Percentiles rank a stretch among this genome's conserved stretches.
phyloP scores from a whole-genome alignment of 2,888 invertebrate genomes.

The Himalopsyche tibetana region DNA sequence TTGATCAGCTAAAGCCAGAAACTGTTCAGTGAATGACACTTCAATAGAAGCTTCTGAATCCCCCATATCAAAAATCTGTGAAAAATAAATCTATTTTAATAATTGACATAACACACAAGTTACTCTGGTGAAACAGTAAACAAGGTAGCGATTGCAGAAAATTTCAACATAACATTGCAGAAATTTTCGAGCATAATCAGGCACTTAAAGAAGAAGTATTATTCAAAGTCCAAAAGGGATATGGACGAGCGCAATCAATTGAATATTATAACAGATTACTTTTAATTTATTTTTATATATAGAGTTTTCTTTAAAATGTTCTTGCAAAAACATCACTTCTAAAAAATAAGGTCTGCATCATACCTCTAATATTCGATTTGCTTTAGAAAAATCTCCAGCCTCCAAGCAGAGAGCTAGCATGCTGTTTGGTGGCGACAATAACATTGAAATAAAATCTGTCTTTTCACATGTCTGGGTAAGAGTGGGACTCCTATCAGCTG shows the following conservation, averaged over 20 bases:
- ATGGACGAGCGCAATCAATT: too few relatives aligned
- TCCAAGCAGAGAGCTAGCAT: constrained; percentile 87
- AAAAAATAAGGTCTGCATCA: constrained; percentile 41
- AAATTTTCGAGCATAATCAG: too few relatives aligned
- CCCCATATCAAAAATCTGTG: constrained; percentile 83
- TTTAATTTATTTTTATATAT: too few relatives aligned
- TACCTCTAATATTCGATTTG: constrained; percentile 89
- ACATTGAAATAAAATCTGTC: constrained; percentile 78
- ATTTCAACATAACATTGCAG: too few relatives aligned
- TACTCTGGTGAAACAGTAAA: too few relatives aligned
- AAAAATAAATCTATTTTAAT: constrained; percentile 66
- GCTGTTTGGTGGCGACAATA: constrained; percentile 86
- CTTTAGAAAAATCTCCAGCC: constrained; percentile 84
- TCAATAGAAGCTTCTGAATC: constrained; percentile 81
- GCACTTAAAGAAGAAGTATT: too few relatives aligned
- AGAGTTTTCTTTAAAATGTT: constrained; percentile 44
- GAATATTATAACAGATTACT: too few relatives aligned
- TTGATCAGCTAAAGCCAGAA: constrained; percentile 76
- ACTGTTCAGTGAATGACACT: constrained; percentile 82
- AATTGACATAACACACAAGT: too few relatives aligned
- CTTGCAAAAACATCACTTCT: constrained; percentile 49
- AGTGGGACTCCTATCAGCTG: constrained; percentile 37
- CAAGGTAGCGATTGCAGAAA: too few relatives aligned
- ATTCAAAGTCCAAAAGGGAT: too few relatives aligned
- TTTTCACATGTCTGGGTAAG: background rate